Conservation (phyloP, 2,797 vertebrate species). For the Anabacerthia variegaticeps region DNA sequence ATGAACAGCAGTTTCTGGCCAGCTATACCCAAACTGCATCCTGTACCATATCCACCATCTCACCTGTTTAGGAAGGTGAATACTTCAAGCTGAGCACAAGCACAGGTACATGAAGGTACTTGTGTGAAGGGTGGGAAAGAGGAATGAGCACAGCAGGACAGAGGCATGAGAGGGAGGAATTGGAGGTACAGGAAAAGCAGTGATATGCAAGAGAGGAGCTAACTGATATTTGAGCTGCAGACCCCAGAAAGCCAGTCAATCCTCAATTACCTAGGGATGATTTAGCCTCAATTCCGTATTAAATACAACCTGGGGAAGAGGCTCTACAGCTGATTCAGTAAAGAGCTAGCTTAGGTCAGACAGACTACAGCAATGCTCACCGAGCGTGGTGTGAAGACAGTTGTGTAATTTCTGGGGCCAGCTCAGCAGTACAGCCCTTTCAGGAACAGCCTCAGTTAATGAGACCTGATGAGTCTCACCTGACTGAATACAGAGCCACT, state of each 20-base stretch:
- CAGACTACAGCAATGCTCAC: neutral
- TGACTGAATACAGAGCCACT: neutral
- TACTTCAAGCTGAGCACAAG: neutral
- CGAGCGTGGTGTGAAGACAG: neutral
- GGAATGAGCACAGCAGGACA: neutral
- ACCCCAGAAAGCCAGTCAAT: neutral
- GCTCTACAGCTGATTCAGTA: neutral
- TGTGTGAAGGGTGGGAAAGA: neutral
- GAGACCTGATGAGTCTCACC: conserved; percentile 9
- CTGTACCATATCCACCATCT: neutral
- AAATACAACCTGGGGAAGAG: neutral
- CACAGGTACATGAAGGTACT: neutral
- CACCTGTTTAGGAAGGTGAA: neutral
- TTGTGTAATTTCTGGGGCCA: neutral
- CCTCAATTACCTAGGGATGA: neutral
- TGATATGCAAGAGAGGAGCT: neutral
- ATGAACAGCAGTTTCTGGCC: neutral
- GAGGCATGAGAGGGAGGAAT: accelerated
- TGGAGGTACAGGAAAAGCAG: neutral
- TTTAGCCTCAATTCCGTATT: neutral
- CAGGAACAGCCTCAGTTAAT: neutral
- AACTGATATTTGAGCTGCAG: neutral
- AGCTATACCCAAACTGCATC: neutral
- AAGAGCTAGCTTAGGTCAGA: neutral
- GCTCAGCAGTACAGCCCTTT: neutral